A percentile compares a stretch with the other conserved stretches of the same genome.
These are phyloP conservation scores for Thymelicus acteon DNA, from an alignment of 2,888 invertebrate genomes.

Conservation along the genomic window DNA sequence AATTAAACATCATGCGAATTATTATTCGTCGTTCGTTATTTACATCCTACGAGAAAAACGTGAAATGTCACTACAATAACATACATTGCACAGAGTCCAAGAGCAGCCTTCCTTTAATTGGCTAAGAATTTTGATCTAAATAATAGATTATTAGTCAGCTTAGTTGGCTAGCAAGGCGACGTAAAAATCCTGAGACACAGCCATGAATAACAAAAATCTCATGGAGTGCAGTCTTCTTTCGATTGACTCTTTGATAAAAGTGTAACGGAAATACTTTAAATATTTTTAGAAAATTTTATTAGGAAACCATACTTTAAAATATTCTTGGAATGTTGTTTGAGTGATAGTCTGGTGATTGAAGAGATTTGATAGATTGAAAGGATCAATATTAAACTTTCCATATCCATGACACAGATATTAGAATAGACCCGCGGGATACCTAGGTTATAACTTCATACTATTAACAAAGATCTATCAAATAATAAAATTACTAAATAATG, in stretches of 20 bases:
- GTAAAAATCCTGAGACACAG: neutral
- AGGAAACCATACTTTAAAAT: too few relatives aligned
- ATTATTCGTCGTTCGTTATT: neutral
- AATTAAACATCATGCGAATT: neutral
- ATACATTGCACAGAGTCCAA: neutral
- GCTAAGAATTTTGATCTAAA: neutral
- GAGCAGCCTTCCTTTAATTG: constrained; percentile 2
- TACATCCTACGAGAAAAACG: neutral
- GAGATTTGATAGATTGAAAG: too few relatives aligned
- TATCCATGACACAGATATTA: too few relatives aligned
- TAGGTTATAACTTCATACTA: too few relatives aligned
- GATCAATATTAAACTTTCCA: too few relatives aligned
- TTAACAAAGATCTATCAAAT: too few relatives aligned
- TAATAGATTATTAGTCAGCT: neutral
- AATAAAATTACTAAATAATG: too few relatives aligned
- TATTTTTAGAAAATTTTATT: too few relatives aligned
- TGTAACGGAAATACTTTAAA: too few relatives aligned
- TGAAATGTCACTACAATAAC: constrained; percentile 3
- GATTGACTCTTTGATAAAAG: neutral
- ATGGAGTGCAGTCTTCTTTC: neutral
- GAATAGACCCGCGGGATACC: too few relatives aligned
- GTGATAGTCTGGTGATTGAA: too few relatives aligned
- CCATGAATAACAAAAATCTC: neutral
- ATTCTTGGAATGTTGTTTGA: too few relatives aligned
- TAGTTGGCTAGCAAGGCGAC: neutral